Evolutionary conservation across 1,140 invertebrate species (phyloP).

Genomic region (Cecropterus lyciades): DNA sequence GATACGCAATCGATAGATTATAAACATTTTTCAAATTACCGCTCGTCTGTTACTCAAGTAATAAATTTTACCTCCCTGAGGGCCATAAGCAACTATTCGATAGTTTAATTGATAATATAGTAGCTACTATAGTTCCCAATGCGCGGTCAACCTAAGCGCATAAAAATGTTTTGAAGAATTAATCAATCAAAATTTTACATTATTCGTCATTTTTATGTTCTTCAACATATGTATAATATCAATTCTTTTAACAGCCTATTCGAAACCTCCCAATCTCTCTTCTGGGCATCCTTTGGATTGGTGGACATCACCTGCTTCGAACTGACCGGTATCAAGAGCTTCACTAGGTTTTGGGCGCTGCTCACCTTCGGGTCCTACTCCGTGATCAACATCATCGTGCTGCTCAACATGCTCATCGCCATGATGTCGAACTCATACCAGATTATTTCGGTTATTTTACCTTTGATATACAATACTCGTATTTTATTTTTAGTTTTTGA

Average conservation of each 20-base stretch:
- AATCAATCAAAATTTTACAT: too few species aligned
- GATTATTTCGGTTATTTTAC: conserved; percentile 91
- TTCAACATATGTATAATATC: neutral
- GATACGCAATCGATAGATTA: too few species aligned
- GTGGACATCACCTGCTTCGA: conserved; percentile 95
- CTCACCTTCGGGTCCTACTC: conserved; percentile 95
- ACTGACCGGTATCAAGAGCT: conserved; percentile 93
- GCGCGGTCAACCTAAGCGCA: too few species aligned
- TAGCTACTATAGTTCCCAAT: too few species aligned
- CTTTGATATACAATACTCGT: neutral
- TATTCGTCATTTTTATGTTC: too few species aligned
- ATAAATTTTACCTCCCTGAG: too few species aligned
- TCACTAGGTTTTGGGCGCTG: conserved; percentile 94
- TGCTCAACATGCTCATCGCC: conserved; percentile 97
- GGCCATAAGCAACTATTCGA: too few species aligned
- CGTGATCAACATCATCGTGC: conserved; percentile 96
- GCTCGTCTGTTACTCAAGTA: too few species aligned
- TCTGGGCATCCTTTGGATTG: conserved; percentile 97
- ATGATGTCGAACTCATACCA: conserved; percentile 99
- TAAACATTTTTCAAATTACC: too few species aligned
- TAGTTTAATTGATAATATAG: too few species aligned
- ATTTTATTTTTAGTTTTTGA: neutral
- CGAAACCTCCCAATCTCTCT: conserved; percentile 96
- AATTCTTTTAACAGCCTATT: conserved; percentile 89
- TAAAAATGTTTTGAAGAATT: too few species aligned